Percentiles rank a stretch among this genome's conserved stretches.
These are phyloP conservation scores for Chaetogeoica ovagalla DNA, from an alignment of 2,888 invertebrate genomes.

Conservation along the genomic window DNA sequence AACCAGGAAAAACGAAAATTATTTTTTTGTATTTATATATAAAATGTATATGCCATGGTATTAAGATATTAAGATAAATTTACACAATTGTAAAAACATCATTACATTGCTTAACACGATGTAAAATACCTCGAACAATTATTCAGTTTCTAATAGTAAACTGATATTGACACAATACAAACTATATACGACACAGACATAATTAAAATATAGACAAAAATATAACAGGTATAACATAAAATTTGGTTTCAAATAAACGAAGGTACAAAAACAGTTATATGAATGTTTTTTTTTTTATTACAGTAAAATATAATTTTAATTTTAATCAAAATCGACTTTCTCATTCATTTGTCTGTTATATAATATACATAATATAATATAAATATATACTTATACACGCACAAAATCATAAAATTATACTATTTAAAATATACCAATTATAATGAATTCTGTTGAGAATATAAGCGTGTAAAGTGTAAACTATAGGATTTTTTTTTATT, in stretches of 20 bases:
- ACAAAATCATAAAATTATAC: slow-evolving; percentile 13
- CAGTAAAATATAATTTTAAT: neutral
- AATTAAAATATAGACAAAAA: neutral
- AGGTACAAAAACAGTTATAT: neutral
- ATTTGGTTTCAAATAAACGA: neutral
- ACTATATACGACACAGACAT: neutral
- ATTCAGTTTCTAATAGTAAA: neutral
- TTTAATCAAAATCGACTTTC: neutral
- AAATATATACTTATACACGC: neutral
- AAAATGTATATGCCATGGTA: neutral
- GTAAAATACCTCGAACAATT: no score
- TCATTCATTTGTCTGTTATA: neutral
- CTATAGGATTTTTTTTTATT: neutral
- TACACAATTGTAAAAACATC: neutral
- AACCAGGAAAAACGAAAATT: neutral
- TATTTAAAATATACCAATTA: neutral
- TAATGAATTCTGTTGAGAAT: neutral
- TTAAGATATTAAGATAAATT: neutral
- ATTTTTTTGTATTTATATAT: neutral
- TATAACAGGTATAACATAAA: slow-evolving; percentile 14
- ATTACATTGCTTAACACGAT: neutral
- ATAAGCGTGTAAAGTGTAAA: neutral
- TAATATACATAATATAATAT: neutral
- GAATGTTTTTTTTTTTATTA: neutral
- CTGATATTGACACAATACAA: no score